Evolutionary conservation across 2,113 vertebrate genomes (phyloP), one percentile per base, ranked within the genome.

Genomic region (Stegastes partitus): DNA sequence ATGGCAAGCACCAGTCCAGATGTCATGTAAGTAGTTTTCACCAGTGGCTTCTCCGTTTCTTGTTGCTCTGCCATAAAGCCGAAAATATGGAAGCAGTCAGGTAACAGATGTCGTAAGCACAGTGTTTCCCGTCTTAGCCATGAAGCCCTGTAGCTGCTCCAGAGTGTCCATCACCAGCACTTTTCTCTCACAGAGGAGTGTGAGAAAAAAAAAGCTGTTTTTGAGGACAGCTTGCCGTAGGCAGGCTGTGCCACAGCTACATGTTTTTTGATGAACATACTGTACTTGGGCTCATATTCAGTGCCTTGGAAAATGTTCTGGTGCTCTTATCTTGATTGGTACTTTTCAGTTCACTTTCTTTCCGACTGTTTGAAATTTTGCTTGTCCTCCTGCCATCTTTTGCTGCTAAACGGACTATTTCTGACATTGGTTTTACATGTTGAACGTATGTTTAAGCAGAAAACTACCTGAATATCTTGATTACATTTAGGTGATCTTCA

Each of bases 1-100:
- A 63, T 73, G 45, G 54, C 44, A 55, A 53, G 68, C 76, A 73
- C 1, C 56, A 45, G 51, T 23, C 79, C 68, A 71, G 77, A 79
- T 79, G 68, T 81, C 89, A 65, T 0, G 66, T n/a, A 39, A 49
- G 49, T 62, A 21, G 2, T 66, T 75, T 73, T 73, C 44, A 50
- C 25, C 56, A 26, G 26, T 21, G 57, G 7, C 19, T 81, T 53
- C 72, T 28, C 1, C 39, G 50, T 25, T 64, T 49, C 74, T 21
- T 16, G 42, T 57, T 16, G 42, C 56, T 53, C 44, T 18, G 19
- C 28, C 45, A 70, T 49, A 42, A 70, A 77, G 59, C 77, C n/a
- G 19, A 31, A 50, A 65, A 72, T 58, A 44, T 68, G 70, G 51
- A 82, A 72, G 57, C 68, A 58, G 64, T 47, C 34, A 7, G 49